Evolutionary conservation across 2,113 vertebrate species (phyloP).

Genomic region (Xenus cinereus): DNA sequence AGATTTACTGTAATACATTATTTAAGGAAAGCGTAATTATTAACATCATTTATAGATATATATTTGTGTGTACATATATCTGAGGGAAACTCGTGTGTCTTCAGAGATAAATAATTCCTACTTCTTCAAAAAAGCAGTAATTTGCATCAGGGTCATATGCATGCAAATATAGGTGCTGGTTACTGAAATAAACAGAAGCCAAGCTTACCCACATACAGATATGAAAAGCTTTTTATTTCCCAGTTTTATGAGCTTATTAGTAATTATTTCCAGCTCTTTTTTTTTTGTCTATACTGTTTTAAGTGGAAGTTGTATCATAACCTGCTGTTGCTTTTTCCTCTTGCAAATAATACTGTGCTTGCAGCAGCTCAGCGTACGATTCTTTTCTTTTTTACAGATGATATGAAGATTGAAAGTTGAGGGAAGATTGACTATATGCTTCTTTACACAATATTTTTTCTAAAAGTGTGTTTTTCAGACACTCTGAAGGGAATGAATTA

Average conservation of each 20-base stretch:
- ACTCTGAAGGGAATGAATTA: neutral
- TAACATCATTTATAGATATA: neutral
- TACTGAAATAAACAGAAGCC: neutral
- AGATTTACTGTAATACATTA: neutral
- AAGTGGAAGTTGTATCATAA: neutral
- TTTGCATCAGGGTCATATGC: neutral
- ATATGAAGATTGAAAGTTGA: neutral
- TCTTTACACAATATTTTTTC: neutral
- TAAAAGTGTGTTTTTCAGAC: neutral
- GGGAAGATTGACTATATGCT: neutral
- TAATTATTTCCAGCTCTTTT: neutral
- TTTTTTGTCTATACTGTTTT: neutral
- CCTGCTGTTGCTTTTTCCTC: neutral
- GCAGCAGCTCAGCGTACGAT: neutral
- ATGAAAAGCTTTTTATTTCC: neutral
- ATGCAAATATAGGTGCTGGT: neutral
- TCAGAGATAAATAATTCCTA: neutral
- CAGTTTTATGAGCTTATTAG: neutral
- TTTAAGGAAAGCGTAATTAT: neutral
- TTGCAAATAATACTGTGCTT: neutral
- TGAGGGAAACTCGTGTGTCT: neutral
- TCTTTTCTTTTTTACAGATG: conserved; percentile 54
- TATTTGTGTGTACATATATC: neutral
- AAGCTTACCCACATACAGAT: neutral
- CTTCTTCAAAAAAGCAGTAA: neutral